A percentile compares a stretch with the other conserved stretches of the same genome.
Evolutionary conservation across 2,888 invertebrate species (phyloP).

Genomic region (Resseliella maxima): DNA sequence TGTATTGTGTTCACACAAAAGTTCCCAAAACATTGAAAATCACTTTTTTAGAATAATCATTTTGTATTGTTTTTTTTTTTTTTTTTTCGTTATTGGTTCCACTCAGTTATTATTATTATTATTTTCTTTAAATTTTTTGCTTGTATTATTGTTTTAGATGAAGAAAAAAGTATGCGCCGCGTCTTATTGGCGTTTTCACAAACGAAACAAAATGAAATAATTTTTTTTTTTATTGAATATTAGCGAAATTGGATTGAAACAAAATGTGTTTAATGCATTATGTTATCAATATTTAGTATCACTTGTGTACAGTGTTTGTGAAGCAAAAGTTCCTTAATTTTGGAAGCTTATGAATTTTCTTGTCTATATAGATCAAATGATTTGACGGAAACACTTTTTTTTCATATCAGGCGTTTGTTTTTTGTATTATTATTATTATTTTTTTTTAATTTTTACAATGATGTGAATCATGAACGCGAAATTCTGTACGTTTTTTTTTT

Average conservation of each 20-base stretch:
- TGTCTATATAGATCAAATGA: not conserved
- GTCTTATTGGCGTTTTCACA: conserved; percentile 16
- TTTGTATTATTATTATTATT: not conserved
- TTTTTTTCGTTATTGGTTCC: too few species aligned
- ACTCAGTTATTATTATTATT: too few species aligned
- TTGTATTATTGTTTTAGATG: not conserved
- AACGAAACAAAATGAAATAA: not conserved
- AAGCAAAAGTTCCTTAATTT: not conserved
- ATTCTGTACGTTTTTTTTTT: not conserved
- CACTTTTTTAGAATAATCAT: conserved; percentile 46
- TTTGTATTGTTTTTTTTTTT: not conserved
- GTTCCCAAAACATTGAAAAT: not conserved
- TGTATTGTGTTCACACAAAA: not conserved
- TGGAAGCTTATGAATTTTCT: conserved; percentile 27
- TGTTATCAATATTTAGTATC: not conserved
- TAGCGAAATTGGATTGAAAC: conserved; percentile 15
- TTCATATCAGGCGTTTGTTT: not conserved
- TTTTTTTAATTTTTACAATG: too few species aligned
- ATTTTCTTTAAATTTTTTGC: too few species aligned
- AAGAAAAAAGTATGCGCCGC: not conserved
- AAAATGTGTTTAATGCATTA: not conserved
- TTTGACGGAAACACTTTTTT: conserved; percentile 16
- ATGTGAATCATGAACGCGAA: not conserved
- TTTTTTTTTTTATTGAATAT: not conserved
- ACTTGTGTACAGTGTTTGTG: not conserved